These are phyloP conservation scores for Odontophorus gujanensis DNA, from an alignment of 2,113 vertebrate genomes.

Conservation along the genomic window DNA sequence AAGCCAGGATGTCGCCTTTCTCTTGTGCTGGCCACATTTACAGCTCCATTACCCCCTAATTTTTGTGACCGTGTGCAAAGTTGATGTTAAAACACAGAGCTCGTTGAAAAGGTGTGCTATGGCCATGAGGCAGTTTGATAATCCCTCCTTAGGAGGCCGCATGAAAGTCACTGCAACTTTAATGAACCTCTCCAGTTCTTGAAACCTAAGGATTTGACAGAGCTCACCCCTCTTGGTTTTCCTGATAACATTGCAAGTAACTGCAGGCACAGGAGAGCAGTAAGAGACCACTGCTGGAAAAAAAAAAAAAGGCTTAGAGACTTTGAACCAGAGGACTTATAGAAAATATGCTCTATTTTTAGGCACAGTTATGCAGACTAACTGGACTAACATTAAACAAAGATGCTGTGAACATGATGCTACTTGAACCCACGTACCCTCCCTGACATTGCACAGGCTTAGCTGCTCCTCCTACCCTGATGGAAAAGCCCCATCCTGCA, in stretches of 20 bases:
- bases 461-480: background rate
- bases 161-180: conserved; percentile 44
- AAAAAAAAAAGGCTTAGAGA: background rate
- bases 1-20: background rate
- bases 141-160: background rate
- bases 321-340: conserved; percentile 39
- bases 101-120: background rate
- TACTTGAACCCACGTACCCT: conserved; percentile 49
- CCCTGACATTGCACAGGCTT: background rate
- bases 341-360: conserved; percentile 62
- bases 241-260: background rate
- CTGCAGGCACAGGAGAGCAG: background rate
- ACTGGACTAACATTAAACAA: conserved; percentile 64
- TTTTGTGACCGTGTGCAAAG: background rate
- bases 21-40: background rate
- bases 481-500: background rate
- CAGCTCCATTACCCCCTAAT: background rate
- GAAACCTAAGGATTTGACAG: conserved; percentile 5
- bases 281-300: background rate
- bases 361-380: conserved; percentile 51
- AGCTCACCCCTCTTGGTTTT: conserved; percentile 16
- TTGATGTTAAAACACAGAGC: background rate
- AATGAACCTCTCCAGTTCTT: background rate
- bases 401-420: conserved; percentile 54
- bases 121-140: background rate